A percentile compares a stretch with the other conserved stretches of the same genome.
Conservation (phyloP, 1,140 invertebrate species). For the Macrotrachela quadricornifera region DNA sequence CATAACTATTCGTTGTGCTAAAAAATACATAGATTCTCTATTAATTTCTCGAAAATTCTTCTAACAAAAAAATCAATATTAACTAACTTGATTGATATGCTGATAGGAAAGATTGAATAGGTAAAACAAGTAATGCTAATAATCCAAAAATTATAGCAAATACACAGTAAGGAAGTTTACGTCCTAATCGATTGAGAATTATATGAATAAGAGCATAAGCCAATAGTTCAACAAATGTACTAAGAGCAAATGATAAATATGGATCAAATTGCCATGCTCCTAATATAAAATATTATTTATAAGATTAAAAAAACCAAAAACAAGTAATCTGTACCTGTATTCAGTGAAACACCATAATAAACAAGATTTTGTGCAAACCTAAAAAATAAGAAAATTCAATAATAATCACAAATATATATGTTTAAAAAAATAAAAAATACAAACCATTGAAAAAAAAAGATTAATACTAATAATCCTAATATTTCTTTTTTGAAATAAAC, state of each 20-base stretch:
- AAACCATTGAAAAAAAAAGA: neutral
- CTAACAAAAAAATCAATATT: too few species aligned
- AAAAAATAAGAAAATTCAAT: neutral
- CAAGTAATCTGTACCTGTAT: neutral
- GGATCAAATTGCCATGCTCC: neutral
- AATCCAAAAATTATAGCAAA: neutral
- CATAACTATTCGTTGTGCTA: too few species aligned
- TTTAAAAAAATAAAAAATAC: neutral
- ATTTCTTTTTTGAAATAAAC: too few species aligned
- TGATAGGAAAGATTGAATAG: too few species aligned
- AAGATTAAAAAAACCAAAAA: neutral
- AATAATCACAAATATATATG: neutral
- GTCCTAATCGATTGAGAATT: neutral
- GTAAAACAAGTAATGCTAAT: too few species aligned
- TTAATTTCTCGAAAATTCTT: too few species aligned
- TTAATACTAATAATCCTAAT: too few species aligned
- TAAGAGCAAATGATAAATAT: slow-evolving; percentile 1
- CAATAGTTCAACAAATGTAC: slow-evolving; percentile 1
- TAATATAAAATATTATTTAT: slow-evolving; percentile 1
- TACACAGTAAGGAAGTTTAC: neutral
- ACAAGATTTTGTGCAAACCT: neutral
- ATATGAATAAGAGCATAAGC: slow-evolving; percentile 2
- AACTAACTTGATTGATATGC: too few species aligned
- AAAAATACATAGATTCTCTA: too few species aligned
- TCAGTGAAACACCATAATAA: neutral